Evolutionary conservation across 2,113 vertebrate genomes (phyloP).

Genomic region (Xerus inauris): DNA sequence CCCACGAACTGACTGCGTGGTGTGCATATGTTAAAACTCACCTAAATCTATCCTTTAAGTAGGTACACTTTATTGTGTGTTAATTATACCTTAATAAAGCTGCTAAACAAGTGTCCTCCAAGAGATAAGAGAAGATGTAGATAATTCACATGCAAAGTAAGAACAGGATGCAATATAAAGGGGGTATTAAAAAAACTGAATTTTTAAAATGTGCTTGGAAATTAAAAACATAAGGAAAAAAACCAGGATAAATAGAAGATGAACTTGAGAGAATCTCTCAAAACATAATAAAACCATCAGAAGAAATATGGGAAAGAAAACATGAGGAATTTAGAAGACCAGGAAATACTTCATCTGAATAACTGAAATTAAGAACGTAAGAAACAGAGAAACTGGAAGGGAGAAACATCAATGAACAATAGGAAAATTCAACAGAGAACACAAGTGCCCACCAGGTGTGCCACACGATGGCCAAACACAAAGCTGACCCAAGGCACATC

Average conservation of each 20-base stretch:
- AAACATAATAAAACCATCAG: not conserved
- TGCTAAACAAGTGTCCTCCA: not conserved
- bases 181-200: not conserved
- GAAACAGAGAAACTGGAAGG: not conserved
- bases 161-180: not conserved
- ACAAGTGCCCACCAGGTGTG: not conserved
- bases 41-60: not conserved
- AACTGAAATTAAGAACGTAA: not conserved
- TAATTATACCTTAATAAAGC: not conserved
- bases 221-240: not conserved
- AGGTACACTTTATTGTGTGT: not conserved
- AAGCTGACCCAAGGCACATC: not conserved
- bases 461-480: not conserved
- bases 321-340: not conserved
- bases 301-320: not conserved
- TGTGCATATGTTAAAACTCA: not conserved
- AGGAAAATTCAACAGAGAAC: not conserved
- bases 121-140: not conserved
- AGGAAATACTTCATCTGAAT: not conserved
- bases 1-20: not conserved
- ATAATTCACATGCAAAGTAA: not conserved
- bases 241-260: not conserved
- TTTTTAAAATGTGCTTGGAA: not conserved
- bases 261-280: not conserved
- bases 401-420: not conserved